Conservation (phyloP, 2,113 vertebrate species). For the Bufo bufo region DNA sequence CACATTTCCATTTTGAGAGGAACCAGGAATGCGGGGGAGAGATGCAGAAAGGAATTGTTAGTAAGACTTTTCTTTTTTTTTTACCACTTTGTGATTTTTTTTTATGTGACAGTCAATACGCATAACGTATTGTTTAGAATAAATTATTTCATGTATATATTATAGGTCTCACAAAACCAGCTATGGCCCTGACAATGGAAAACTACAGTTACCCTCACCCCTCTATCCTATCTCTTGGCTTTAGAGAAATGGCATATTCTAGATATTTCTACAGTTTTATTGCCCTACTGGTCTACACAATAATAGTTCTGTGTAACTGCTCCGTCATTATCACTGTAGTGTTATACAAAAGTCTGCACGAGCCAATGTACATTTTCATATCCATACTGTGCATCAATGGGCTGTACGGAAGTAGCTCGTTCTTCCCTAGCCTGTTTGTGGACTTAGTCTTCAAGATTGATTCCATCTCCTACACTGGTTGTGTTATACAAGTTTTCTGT, state of each 20-base stretch:
- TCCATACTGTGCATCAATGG: constrained; percentile 10
- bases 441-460: constrained; percentile 7
- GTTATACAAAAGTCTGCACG: constrained; percentile 3
- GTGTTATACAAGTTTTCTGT: constrained; percentile 29
- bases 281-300: background rate
- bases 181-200: background rate
- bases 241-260: background rate
- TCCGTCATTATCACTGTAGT: background rate
- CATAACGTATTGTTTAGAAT: too few species aligned
- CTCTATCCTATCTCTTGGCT: background rate
- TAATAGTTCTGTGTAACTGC: constrained; percentile 11
- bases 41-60: too few species aligned
- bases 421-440: constrained; percentile 13
- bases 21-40: too few species aligned
- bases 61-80: too few species aligned
- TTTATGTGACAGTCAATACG: too few species aligned
- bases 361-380: constrained; percentile 44
- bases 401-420: background rate
- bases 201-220: background rate
- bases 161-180: background rate
- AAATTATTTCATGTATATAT: background rate
- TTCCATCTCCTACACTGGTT: constrained; percentile 32
- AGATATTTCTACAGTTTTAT: constrained; percentile 32
- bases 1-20: too few species aligned
- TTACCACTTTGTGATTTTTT: too few species aligned